Evolutionary conservation across 1,140 invertebrate genomes (phyloP).

Genomic region (Himalopsyche phryganea): DNA sequence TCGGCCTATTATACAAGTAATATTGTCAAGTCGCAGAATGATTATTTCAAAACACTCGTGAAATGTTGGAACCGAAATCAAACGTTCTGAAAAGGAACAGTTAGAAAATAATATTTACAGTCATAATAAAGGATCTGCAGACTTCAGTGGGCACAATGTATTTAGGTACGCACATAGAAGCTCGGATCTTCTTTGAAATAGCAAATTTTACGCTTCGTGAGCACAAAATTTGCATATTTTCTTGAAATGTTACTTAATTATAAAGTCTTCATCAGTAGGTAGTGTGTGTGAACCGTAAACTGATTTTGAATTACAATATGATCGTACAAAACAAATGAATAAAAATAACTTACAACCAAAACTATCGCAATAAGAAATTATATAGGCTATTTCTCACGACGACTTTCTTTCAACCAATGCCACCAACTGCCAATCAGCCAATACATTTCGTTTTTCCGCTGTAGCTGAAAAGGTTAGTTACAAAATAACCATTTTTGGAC

Average conservation of each 20-base stretch:
- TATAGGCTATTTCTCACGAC: too few relatives aligned
- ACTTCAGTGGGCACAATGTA: not conserved
- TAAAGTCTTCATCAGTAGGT: constrained; percentile 9
- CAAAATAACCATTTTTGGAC: too few relatives aligned
- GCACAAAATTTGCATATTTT: constrained; percentile 23
- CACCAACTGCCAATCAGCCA: too few relatives aligned
- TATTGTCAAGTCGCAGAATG: not conserved
- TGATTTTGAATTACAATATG: too few relatives aligned
- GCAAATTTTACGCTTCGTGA: constrained; percentile 27
- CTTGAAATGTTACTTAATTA: constrained; percentile 25
- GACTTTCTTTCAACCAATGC: too few relatives aligned
- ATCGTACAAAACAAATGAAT: too few relatives aligned
- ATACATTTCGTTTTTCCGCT: too few relatives aligned
- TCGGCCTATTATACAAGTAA: too few relatives aligned
- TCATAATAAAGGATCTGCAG: constrained; percentile 21
- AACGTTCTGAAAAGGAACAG: constrained; percentile 17
- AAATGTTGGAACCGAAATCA: constrained; percentile 6
- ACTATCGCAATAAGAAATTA: too few relatives aligned
- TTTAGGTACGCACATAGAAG: not conserved
- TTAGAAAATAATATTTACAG: constrained; percentile 31
- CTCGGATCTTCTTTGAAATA: constrained; percentile 15
- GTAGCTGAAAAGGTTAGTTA: too few relatives aligned
- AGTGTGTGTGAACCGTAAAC: too few relatives aligned
- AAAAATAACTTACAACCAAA: too few relatives aligned
- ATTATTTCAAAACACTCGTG: constrained; percentile 19